Conservation (phyloP, 2,113 vertebrate species). For the Tetraodon nigroviridis region DNA sequence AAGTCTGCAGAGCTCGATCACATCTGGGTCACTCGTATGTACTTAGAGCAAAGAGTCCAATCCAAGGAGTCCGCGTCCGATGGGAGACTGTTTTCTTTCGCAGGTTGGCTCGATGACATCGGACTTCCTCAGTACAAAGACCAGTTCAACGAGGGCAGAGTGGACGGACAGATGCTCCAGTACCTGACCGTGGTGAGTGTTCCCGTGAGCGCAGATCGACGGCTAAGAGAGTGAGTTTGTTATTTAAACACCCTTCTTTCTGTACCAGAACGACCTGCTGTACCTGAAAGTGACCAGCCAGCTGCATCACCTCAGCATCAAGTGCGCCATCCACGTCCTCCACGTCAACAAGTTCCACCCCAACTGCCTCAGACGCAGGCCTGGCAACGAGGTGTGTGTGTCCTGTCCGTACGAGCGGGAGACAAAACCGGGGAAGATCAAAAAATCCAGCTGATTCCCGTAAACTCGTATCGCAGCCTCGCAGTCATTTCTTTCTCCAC, state of each 20-base stretch:
- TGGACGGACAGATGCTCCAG: constrained; percentile 95
- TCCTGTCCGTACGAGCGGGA: no score
- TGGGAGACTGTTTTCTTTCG: not conserved
- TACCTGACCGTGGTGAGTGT: constrained; percentile 91
- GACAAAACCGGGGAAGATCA: no score
- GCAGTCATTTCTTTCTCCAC: no score
- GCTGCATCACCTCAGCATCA: constrained; percentile 96
- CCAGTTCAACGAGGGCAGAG: constrained; percentile 90
- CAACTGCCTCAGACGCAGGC: constrained; percentile 87
- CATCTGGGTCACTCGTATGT: constrained; percentile 95
- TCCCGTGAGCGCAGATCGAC: no score
- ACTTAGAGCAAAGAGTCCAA: not conserved
- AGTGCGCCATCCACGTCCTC: constrained; percentile 94
- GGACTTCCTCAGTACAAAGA: constrained; percentile 98
- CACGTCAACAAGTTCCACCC: constrained; percentile 90
- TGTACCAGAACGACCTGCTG: constrained; percentile 87
- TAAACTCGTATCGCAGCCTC: not conserved
- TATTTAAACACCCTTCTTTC: constrained; percentile 1
- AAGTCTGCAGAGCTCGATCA: constrained; percentile 88
- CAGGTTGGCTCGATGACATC: constrained; percentile 97
- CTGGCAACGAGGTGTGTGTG: constrained; percentile 83
- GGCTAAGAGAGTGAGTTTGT: not conserved
- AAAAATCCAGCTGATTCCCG: not conserved
- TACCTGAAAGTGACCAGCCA: constrained; percentile 96
- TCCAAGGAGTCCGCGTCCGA: not conserved